Percentiles rank a stretch among this genome's conserved stretches.
These are phyloP conservation scores for Trachelus tabidus DNA, from an alignment of 2,888 invertebrate species.

Conservation along the genomic window DNA sequence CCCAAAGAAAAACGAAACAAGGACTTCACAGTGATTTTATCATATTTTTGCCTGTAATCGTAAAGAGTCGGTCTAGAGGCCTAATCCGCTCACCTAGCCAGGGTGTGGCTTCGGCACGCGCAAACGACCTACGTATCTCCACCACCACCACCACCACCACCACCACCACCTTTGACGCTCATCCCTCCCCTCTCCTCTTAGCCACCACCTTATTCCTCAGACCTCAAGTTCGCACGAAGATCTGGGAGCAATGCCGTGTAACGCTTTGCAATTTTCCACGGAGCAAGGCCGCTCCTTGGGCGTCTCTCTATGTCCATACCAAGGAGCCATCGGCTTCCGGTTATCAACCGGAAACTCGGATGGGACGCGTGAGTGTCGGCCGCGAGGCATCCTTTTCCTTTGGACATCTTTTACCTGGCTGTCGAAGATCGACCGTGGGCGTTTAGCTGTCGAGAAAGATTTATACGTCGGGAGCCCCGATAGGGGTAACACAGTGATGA, in stretches of 20 bases:
- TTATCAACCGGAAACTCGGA: background rate
- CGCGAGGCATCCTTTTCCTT: background rate
- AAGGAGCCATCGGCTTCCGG: background rate
- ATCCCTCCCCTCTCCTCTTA: background rate
- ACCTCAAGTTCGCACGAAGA: background rate
- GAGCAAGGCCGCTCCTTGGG: background rate
- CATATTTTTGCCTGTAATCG: background rate
- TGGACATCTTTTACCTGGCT: background rate
- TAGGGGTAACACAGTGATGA: conserved; percentile 5
- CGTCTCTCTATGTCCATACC: background rate
- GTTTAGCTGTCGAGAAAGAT: background rate
- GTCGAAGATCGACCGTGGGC: conserved; percentile 1
- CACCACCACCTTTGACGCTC: conserved; percentile 21
- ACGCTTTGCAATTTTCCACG: background rate
- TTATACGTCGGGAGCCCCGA: background rate
- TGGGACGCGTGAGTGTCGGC: background rate
- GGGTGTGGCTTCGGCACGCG: conserved; percentile 34
- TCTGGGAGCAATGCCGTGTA: background rate
- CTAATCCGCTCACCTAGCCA: conserved; percentile 13
- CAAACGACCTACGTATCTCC: conserved; percentile 26
- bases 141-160: conserved; percentile 13
- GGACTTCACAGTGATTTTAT: background rate
- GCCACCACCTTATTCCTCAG: background rate
- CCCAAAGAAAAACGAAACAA: background rate
- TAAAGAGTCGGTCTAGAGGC: background rate